Percentiles rank a stretch among this genome's conserved stretches.
Evolutionary conservation across 2,797 vertebrate species (phyloP).

Genomic region (Spheniscus humboldti): DNA sequence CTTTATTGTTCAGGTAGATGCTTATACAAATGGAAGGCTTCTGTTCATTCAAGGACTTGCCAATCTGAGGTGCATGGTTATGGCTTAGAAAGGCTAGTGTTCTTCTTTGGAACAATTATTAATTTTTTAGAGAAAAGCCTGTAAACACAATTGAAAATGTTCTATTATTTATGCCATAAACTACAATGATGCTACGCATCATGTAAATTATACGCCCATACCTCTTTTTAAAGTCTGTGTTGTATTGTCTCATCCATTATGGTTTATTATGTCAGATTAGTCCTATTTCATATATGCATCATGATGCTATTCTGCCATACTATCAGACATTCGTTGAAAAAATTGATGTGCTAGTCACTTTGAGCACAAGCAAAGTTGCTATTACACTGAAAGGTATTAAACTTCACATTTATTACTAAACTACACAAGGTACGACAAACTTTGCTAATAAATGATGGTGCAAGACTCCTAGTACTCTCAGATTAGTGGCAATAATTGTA

Average conservation of each 20-base stretch:
- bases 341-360: background rate
- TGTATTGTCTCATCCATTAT: background rate
- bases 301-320: background rate
- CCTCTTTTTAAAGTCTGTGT: background rate
- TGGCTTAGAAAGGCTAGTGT: background rate
- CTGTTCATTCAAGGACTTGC: background rate
- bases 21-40: background rate
- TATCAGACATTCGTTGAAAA: background rate
- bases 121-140: background rate
- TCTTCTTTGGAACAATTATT: background rate
- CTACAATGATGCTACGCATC: background rate
- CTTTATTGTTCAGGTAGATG: background rate
- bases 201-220: background rate
- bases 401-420: background rate
- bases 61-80: background rate
- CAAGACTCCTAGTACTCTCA: background rate
- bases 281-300: background rate
- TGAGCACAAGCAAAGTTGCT: background rate
- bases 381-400: background rate
- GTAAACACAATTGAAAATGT: background rate
- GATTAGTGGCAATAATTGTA: background rate
- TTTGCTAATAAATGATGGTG: background rate
- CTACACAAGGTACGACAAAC: background rate
- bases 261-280: background rate
- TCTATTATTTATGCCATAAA: background rate